Evolutionary conservation across 2,113 vertebrate species (phyloP).

Genomic region (Ciconia maguari): DNA sequence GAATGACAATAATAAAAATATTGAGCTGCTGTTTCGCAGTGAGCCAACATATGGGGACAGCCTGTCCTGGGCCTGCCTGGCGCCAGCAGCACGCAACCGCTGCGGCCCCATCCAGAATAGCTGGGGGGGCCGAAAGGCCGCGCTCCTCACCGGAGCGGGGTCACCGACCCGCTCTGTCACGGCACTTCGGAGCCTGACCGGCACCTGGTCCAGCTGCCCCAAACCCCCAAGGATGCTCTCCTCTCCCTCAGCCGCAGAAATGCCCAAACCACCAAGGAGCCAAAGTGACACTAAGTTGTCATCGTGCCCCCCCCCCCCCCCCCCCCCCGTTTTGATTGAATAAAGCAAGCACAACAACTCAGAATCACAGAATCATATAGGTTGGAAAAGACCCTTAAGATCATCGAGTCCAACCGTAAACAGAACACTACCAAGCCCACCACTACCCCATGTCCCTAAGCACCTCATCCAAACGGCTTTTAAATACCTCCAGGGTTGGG

Average conservation of each 20-base stretch:
- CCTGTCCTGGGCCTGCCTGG: not conserved
- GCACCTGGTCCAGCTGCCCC: not conserved
- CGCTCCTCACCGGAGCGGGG: accelerated
- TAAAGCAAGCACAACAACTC: not conserved
- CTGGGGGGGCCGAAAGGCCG: not conserved
- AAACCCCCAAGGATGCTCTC: not conserved
- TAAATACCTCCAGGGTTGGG: too few species aligned
- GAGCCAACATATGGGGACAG: not conserved
- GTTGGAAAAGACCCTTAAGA: too few species aligned
- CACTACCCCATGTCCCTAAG: too few species aligned
- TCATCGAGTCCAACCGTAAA: too few species aligned
- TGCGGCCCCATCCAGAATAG: not conserved
- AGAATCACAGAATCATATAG: too few species aligned
- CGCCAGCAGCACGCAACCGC: not conserved
- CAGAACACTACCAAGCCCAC: too few species aligned
- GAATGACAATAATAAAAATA: not conserved
- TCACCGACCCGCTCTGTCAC: accelerated
- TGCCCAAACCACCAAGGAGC: not conserved
- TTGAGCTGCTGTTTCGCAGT: not conserved
- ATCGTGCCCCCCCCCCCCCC: not conserved
- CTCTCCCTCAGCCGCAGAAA: not conserved
- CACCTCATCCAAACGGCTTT: too few species aligned
- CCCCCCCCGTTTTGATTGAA: not conserved
- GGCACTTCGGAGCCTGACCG: accelerated
- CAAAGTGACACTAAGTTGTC: not conserved